These are phyloP conservation scores for Gambusia holbrooki DNA, from an alignment of 2,113 vertebrate genomes.

Conservation along the genomic window DNA sequence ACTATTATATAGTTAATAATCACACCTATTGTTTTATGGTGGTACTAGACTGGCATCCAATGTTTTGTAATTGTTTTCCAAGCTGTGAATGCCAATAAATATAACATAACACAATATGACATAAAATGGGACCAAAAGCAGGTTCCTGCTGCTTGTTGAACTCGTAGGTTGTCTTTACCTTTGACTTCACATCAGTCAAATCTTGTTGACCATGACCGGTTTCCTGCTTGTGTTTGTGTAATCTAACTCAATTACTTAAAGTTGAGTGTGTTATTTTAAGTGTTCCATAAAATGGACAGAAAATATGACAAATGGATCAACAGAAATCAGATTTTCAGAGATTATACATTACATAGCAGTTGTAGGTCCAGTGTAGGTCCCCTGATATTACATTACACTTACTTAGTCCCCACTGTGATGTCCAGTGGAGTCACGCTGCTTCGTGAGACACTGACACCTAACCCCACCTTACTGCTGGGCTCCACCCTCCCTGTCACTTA, in stretches of 20 bases:
- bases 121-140: no score
- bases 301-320: background rate
- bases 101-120: no score
- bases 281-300: background rate
- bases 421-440: slow-evolving; percentile 20
- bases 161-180: background rate
- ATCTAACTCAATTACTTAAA: background rate
- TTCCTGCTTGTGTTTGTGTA: background rate
- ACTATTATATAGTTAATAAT: no score
- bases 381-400: slow-evolving; percentile 16
- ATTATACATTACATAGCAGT: slow-evolving; percentile 1
- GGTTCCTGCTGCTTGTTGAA: no score
- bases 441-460: slow-evolving; percentile 27
- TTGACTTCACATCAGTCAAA: background rate
- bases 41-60: no score
- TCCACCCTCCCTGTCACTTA: slow-evolving; percentile 26
- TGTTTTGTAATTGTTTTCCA: no score
- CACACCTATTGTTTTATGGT: no score
- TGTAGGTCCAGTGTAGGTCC: slow-evolving; percentile 26
- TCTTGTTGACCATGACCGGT: background rate
- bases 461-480: slow-evolving; percentile 26
- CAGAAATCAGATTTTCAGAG: slow-evolving; percentile 11
- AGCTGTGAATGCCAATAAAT: no score
- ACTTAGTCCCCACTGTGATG: slow-evolving; percentile 16
- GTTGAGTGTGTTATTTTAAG: background rate